Evolutionary conservation across 2,888 invertebrate species (phyloP), one percentile per base, ranked within the genome.

Genomic region (Polietes domitor): DNA sequence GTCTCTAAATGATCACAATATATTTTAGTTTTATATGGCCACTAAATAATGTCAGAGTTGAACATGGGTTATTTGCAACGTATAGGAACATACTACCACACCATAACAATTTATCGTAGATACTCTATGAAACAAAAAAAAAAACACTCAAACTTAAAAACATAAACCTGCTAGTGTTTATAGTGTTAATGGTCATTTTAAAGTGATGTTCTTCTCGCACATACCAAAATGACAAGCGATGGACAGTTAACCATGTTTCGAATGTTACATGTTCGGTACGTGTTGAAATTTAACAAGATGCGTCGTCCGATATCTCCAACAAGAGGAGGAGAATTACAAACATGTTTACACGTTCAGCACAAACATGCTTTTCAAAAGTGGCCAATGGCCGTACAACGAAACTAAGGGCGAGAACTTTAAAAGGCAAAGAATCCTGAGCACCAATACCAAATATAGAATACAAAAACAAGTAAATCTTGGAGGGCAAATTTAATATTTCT

Each of bases 231-330:
- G 53, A 55, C 80, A 70, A 61, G 32, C 32, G 77, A 63, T 77
- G 74, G 83, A 80, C 80, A 83, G 77, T 75, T 83, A 77, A 83
- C 83, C 74, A 77, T 83, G 83, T 83, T 74, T 77, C 43, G 73
- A 63, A 73, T 83, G 80, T 80, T 74, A 28, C 74, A 53, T 77
- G 73, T 77, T 50, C 53, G 53, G 74, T 77, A 83, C 77, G 80
- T 83, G 83, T 71, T 83, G 43, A 74, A 80, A 80, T 83, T 83
- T 77, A 73, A 83, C 80, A 80, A 80, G 74, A 77, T 77, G 77
- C 77, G 73, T 79, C 50, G 32, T 63, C 7, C n/a, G 73, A 83
- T 80, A 83, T 74, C n/a, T n/a, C 77, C 77, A 77, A 75, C 63
- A 17, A 65, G 32, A 32, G 9, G 32, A 32, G 53, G 32, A 63